Percentiles rank a stretch among this genome's conserved stretches.
phyloP scores from a whole-genome alignment of 2,113 vertebrate species.

The Seriola rivoliana region DNA sequence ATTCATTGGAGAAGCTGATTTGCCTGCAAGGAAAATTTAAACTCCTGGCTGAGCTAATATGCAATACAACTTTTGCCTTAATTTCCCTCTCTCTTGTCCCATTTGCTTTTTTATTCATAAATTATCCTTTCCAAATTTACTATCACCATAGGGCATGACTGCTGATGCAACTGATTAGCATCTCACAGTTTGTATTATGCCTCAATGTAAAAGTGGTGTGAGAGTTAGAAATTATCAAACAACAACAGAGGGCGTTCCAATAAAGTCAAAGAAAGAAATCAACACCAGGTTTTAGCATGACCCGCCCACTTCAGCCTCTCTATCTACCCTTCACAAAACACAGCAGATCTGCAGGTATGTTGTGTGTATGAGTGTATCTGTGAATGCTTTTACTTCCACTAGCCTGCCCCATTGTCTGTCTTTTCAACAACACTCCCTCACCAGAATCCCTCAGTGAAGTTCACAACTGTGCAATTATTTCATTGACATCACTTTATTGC shows the following conservation, averaged over 20 bases:
- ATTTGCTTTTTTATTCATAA: constrained; percentile 41
- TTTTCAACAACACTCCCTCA: constrained; percentile 22
- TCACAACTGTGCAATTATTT: constrained; percentile 48
- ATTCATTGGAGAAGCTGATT: constrained; percentile 38
- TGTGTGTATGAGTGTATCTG: not conserved
- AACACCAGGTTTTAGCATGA: not conserved
- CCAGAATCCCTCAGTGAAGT: constrained; percentile 21
- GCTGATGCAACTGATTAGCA: constrained; percentile 26
- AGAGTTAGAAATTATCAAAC: not conserved
- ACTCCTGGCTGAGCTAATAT: constrained; percentile 19
- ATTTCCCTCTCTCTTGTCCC: constrained; percentile 25
- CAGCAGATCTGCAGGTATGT: not conserved
- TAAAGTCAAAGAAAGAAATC: not conserved
- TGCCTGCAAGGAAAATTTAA: constrained; percentile 12
- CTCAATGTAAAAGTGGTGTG: not conserved
- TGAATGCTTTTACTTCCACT: constrained; percentile 6
- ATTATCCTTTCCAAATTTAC: constrained; percentile 50
- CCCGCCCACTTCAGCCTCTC: not conserved
- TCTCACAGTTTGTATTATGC: not conserved
- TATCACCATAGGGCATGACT: constrained; percentile 25
- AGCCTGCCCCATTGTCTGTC: constrained; percentile 4
- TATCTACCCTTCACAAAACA: not conserved
- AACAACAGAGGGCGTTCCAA: not conserved
- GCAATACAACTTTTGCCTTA: constrained; percentile 5
- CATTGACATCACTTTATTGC: constrained; percentile 42